phyloP scores from a whole-genome alignment of 1,140 invertebrate genomes.

The Hesperophylax magnus region DNA sequence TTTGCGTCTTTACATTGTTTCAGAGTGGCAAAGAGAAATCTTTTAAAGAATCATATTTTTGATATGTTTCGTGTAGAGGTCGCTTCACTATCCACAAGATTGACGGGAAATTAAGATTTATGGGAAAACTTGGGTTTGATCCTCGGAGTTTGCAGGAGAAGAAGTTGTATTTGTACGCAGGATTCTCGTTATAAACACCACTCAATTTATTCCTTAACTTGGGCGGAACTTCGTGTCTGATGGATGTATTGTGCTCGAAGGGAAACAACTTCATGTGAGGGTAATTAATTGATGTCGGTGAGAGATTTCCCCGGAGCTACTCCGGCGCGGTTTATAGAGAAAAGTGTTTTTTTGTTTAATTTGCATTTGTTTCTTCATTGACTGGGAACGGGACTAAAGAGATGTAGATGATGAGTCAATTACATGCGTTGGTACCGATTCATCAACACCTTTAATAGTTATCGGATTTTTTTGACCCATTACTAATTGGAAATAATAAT shows the following conservation, averaged over 20 bases:
- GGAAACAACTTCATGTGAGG: constrained; percentile 36
- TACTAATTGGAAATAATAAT: no score
- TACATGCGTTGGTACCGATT: no score
- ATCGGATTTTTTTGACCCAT: no score
- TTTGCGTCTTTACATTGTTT: constrained; percentile 8
- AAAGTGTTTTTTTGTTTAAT: not conserved
- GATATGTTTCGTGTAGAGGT: constrained; percentile 16
- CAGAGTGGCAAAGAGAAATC: not conserved
- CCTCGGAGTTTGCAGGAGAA: constrained; percentile 40
- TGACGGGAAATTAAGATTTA: constrained; percentile 56
- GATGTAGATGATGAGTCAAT: no score
- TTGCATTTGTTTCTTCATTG: constrained; percentile 17
- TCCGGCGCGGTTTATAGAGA: constrained; percentile 4
- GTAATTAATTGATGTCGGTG: constrained; percentile 39
- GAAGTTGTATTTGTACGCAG: constrained; percentile 37
- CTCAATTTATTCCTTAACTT: constrained; percentile 42
- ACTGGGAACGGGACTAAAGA: not conserved
- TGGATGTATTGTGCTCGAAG: constrained; percentile 43
- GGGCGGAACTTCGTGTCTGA: constrained; percentile 48
- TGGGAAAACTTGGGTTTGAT: constrained; percentile 51
- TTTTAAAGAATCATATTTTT: constrained; percentile 34
- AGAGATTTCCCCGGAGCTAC: constrained; percentile 23
- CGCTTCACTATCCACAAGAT: not conserved
- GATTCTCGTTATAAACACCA: constrained; percentile 40
- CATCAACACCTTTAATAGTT: no score